phyloP scores from a whole-genome alignment of 1,140 invertebrate genomes.

The Panagrolaimus sp. region DNA sequence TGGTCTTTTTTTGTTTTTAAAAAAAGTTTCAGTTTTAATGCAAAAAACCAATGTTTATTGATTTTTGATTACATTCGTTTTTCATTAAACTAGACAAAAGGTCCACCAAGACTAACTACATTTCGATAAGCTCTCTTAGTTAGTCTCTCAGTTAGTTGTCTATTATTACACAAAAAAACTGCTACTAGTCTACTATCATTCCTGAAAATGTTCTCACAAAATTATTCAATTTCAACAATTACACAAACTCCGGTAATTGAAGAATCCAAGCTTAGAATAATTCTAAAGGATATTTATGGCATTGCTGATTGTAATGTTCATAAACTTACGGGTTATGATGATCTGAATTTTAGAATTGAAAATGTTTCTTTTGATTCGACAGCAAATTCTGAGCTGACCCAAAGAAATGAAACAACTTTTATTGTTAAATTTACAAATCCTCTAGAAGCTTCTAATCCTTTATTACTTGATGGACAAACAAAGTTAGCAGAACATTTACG shows the following conservation, averaged over 20 bases:
- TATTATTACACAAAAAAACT: no score
- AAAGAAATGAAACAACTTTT: not conserved
- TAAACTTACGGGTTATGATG: slow-evolving; percentile 3
- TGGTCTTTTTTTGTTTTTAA: no score
- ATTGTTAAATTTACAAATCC: slow-evolving; percentile 5
- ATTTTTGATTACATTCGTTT: no score
- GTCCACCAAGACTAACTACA: no score
- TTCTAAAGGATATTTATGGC: not conserved
- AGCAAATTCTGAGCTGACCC: not conserved
- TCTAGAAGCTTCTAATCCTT: not conserved
- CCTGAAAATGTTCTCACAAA: no score
- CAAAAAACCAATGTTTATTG: no score
- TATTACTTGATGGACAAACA: not conserved
- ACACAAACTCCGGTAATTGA: not conserved
- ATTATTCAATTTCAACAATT: not conserved
- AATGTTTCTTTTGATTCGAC: not conserved
- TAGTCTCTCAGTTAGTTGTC: no score
- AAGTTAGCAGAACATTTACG: not conserved
- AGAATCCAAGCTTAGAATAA: not conserved
- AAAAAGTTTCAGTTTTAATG: no score
- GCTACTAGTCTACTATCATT: no score
- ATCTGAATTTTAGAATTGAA: slow-evolving; percentile 7
- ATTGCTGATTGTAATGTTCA: not conserved
- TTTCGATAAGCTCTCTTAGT: no score
- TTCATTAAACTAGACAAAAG: no score